These are phyloP conservation scores for Staurois parvus DNA, from an alignment of 2,797 vertebrate genomes.

Conservation along the genomic window DNA sequence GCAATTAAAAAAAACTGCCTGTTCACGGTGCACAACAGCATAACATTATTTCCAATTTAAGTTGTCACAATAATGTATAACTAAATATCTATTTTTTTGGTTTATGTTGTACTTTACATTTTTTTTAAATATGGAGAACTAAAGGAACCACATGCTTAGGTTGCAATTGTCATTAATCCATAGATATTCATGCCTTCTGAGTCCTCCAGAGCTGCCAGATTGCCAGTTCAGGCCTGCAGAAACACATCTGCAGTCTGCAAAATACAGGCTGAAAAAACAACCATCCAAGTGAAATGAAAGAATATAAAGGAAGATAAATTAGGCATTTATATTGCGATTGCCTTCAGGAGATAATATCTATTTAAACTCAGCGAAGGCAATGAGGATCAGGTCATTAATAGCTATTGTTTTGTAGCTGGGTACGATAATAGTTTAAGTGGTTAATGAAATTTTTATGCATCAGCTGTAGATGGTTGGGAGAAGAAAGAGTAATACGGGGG, in stretches of 20 bases:
- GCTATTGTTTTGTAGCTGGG: constrained; percentile 62
- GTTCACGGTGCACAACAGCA: too few species aligned
- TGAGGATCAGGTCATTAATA: constrained; percentile 65
- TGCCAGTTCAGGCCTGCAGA: not conserved
- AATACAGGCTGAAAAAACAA: constrained; percentile 3
- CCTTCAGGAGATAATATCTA: constrained; percentile 63
- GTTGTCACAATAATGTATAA: too few species aligned
- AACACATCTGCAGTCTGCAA: constrained; percentile 25
- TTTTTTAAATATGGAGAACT: not conserved
- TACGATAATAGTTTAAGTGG: constrained; percentile 65
- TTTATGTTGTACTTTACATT: too few species aligned
- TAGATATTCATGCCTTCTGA: not conserved
- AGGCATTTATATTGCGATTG: constrained; percentile 62
- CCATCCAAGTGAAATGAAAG: constrained; percentile 3
- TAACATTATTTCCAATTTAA: too few species aligned
- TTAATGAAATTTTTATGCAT: constrained; percentile 66
- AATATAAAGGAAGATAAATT: constrained; percentile 61
- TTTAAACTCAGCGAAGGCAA: constrained; percentile 63
- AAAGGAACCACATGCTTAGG: not conserved
- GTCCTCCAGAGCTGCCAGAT: not conserved
- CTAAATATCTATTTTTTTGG: too few species aligned
- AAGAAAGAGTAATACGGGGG: constrained; percentile 17
- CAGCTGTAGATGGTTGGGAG: constrained; percentile 40
- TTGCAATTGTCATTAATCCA: not conserved
- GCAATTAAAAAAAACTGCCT: too few species aligned